A percentile compares a stretch with the other conserved stretches of the same genome.
phyloP scores from a whole-genome alignment of 2,888 invertebrate genomes.

The Adineta ricciae region DNA sequence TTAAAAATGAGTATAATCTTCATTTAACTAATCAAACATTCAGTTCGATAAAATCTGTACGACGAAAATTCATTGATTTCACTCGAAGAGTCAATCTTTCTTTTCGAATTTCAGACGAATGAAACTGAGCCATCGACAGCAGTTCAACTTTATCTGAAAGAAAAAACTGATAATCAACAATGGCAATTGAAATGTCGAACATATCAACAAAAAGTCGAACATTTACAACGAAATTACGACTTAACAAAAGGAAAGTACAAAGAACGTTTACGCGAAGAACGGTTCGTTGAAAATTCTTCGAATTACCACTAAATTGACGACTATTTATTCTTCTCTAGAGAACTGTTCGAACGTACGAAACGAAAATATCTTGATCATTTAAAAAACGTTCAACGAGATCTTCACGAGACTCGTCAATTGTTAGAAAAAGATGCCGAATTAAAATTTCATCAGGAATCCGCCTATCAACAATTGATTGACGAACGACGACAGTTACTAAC shows the following conservation, averaged over 20 bases:
- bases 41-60: not conserved
- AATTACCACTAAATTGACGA: too few relatives aligned
- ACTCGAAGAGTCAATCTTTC: not conserved
- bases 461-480: constrained; percentile 1
- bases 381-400: not conserved
- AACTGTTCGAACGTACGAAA: not conserved
- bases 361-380: not conserved
- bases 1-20: not conserved
- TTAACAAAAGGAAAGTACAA: not conserved
- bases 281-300: too few relatives aligned
- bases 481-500: not conserved
- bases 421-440: not conserved
- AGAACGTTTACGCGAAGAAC: constrained; percentile 11
- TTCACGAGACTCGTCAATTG: not conserved
- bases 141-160: constrained; percentile 14
- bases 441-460: not conserved
- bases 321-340: not conserved
- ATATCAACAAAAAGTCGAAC: constrained; percentile 1
- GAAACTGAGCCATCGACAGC: not conserved
- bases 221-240: not conserved
- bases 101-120: not conserved
- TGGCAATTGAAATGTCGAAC: not conserved
- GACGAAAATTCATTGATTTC: too few relatives aligned
- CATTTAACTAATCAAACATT: not conserved
- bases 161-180: not conserved